Base-by-base conservation (phyloP, 2,797 vertebrate species). In the Discoglossus pictus region DNA sequence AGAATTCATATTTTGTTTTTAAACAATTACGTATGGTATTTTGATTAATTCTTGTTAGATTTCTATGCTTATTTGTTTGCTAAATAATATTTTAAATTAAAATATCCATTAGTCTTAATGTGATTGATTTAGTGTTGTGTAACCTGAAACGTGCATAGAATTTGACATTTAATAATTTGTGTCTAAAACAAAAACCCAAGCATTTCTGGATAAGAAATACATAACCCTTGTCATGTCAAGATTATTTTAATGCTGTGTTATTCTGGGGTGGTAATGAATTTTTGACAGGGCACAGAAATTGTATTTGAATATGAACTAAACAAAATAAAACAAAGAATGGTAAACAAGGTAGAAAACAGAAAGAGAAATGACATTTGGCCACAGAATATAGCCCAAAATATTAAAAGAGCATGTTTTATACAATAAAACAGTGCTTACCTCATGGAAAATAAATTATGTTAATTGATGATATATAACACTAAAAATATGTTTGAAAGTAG, bases 1-100 rank as follows among this genome's bases (percentile, higher is more conserved):
- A 79, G 74, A 48, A 84, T 85, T 86, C 83, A 84, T 81, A 76
- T 67, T 55, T 44, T 78, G 78, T 56, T 78, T 80, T 31, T 44
- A 7, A 74, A 20, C 71, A 68, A n/a, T n/a, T n/a, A n/a, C 61
- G 67, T 39, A 72, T 1, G 67, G 31, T 27, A 24, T 68, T 16
- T 72, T 74, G 31, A 48, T 34, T 31, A 54, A 61, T 76, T 6
- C 43, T 68, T 50, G 40, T 9, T 17, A 3, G 36, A 12, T 16
- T 76, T 47, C n/a, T 72, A 74, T 1, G 3, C 58, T n/a, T 54
- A 48, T 44, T 3, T 56, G 62, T 76, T 40, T 12, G 69, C 27
- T 50, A 75, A 38, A 55, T 54, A 61, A 25, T 58, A 50, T 46
- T 65, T 8, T 52, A 17, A 50, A 60, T 39, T 68, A 10, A 10